Percentiles rank a stretch among this genome's conserved stretches.
phyloP scores from a whole-genome alignment of 1,140 invertebrate genomes.

The Papilio polyxenes region DNA sequence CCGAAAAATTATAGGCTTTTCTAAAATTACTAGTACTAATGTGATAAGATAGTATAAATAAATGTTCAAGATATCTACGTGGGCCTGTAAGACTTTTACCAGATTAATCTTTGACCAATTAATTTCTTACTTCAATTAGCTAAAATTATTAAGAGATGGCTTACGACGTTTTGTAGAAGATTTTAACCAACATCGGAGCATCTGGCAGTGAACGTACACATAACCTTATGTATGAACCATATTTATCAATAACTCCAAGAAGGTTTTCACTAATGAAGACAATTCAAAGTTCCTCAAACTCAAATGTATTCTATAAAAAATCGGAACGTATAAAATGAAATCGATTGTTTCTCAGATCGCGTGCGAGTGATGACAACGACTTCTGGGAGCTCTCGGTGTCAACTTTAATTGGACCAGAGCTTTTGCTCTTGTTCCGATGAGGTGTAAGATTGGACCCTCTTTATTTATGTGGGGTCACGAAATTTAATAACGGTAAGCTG shows the following conservation, averaged over 20 bases:
- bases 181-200: no score
- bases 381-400: slow-evolving; percentile 67
- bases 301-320: slow-evolving; percentile 55
- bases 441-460: slow-evolving; percentile 55
- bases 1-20: background rate
- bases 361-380: slow-evolving; percentile 65
- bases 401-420: slow-evolving; percentile 71
- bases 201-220: no score
- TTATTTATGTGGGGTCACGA: slow-evolving; percentile 69
- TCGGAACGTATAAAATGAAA: slow-evolving; percentile 68
- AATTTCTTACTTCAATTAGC: background rate
- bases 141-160: no score
- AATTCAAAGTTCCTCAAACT: slow-evolving; percentile 44
- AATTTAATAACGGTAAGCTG: slow-evolving; percentile 45
- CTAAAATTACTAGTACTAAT: background rate
- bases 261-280: background rate
- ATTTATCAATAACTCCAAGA: background rate
- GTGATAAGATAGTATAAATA: background rate
- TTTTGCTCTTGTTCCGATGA: slow-evolving; percentile 67
- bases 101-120: background rate
- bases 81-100: background rate
- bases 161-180: no score
- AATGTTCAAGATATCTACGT: background rate
- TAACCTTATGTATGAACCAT: no score
- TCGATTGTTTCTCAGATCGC: slow-evolving; percentile 70